Percentiles rank a stretch among this genome's conserved stretches.
Conservation (phyloP, 2,113 vertebrate genomes). For the Ardeotis arabs region DNA sequence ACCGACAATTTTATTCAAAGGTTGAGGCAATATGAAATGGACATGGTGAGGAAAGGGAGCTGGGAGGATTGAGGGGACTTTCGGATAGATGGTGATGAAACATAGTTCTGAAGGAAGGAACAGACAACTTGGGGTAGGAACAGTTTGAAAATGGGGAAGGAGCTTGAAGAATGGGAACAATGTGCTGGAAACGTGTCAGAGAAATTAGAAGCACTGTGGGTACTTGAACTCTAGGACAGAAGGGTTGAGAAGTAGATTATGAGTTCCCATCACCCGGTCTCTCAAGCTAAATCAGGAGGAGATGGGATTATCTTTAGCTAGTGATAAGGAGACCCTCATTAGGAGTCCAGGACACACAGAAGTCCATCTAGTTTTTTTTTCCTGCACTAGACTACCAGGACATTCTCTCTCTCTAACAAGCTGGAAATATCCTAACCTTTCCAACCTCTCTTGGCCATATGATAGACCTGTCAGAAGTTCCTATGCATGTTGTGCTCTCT, state of each 20-base stretch:
- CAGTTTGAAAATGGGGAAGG: not conserved
- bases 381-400: not conserved
- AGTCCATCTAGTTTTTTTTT: not conserved
- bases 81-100: not conserved
- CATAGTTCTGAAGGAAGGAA: not conserved
- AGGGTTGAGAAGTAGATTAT: not conserved
- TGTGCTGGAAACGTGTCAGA: not conserved
- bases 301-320: slow-evolving; percentile 7
- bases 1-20: not conserved
- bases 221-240: slow-evolving; percentile 49
- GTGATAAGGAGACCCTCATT: slow-evolving; percentile 35
- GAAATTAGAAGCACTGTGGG: not conserved
- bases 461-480: not conserved
- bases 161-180: not conserved
- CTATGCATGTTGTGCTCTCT: not conserved
- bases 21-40: not conserved
- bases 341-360: not conserved
- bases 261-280: not conserved
- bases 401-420: not conserved
- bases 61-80: not conserved
- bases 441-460: not conserved
- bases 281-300: not conserved
- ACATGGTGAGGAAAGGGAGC: not conserved
- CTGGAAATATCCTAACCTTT: not conserved
- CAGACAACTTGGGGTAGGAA: not conserved